A percentile compares a stretch with the other conserved stretches of the same genome.
Conservation (phyloP, 2,113 vertebrate species). For the Alosa alosa region DNA sequence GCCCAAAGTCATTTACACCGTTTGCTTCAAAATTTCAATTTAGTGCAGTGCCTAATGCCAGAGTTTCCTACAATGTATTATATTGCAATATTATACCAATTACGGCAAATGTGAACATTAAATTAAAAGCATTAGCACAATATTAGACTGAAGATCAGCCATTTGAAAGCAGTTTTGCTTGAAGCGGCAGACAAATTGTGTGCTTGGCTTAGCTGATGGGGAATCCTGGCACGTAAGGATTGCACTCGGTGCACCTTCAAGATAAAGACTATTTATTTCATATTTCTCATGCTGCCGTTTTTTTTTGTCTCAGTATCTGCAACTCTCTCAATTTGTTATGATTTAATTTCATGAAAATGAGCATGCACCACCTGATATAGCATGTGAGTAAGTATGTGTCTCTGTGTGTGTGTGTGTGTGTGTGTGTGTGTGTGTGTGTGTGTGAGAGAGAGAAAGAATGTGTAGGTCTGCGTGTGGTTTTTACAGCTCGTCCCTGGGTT, state of each 20-base stretch:
- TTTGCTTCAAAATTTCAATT: conserved; percentile 95
- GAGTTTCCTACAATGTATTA: conserved; percentile 83
- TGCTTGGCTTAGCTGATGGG: conserved; percentile 44
- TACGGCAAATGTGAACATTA: conserved; percentile 80
- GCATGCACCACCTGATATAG: not conserved
- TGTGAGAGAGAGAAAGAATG: not conserved
- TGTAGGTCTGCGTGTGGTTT: not conserved
- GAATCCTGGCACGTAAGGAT: conserved; percentile 44
- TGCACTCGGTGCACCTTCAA: conserved; percentile 41
- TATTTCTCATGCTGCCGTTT: conserved; percentile 47
- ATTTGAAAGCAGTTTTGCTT: conserved; percentile 71
- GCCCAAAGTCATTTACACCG: conserved; percentile 85
- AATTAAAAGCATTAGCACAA: conserved; percentile 86
- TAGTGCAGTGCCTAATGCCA: conserved; percentile 86
- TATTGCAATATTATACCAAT: conserved; percentile 87
- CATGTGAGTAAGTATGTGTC: not conserved
- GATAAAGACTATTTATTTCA: conserved; percentile 48
- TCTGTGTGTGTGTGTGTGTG: not conserved
- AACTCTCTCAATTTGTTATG: conserved; percentile 14
- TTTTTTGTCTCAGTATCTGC: conserved; percentile 41
- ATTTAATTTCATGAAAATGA: conserved; percentile 13
- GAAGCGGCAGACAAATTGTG: conserved; percentile 59
- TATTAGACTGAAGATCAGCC: conserved; percentile 78
- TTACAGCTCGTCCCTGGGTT: not conserved
- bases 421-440: not conserved